Conservation (phyloP, 1,140 invertebrate genomes). For the Periplaneta americana region DNA sequence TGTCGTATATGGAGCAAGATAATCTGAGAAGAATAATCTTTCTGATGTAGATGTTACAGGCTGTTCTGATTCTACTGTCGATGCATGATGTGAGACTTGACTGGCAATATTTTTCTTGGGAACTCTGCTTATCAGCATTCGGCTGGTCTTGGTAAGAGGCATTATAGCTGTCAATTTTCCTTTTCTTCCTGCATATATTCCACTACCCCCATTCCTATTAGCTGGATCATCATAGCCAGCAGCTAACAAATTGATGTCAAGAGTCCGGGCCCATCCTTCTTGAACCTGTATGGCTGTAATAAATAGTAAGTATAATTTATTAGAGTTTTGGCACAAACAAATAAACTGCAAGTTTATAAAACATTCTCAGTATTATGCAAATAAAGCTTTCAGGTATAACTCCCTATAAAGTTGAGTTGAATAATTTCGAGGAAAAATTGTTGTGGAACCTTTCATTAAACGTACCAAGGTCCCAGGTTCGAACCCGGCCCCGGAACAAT, state of each 20-base stretch:
- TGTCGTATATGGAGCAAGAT: not conserved
- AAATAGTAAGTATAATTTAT: too few species aligned
- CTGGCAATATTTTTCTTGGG: not conserved
- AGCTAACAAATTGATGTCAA: constrained; percentile 45
- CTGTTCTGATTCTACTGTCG: not conserved
- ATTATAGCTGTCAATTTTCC: not conserved
- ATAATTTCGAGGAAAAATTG: too few species aligned
- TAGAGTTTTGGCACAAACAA: too few species aligned
- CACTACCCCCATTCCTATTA: constrained; percentile 34
- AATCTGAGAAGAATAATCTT: not conserved
- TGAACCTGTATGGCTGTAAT: constrained; percentile 40
- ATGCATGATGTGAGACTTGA: not conserved
- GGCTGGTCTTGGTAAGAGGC: not conserved
- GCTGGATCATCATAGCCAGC: constrained; percentile 45
- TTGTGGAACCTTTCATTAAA: too few species aligned
- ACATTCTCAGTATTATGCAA: too few species aligned
- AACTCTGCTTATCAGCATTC: not conserved
- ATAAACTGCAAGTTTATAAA: too few species aligned
- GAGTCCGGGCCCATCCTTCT: constrained; percentile 43
- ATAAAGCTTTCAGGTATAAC: too few species aligned
- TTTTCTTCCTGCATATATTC: constrained; percentile 37
- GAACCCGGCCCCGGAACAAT: too few species aligned
- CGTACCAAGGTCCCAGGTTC: too few species aligned
- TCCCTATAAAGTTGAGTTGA: too few species aligned
- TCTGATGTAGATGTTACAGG: not conserved